phyloP scores from a whole-genome alignment of 2,888 invertebrate species.

The Polyommatus iphigenia region DNA sequence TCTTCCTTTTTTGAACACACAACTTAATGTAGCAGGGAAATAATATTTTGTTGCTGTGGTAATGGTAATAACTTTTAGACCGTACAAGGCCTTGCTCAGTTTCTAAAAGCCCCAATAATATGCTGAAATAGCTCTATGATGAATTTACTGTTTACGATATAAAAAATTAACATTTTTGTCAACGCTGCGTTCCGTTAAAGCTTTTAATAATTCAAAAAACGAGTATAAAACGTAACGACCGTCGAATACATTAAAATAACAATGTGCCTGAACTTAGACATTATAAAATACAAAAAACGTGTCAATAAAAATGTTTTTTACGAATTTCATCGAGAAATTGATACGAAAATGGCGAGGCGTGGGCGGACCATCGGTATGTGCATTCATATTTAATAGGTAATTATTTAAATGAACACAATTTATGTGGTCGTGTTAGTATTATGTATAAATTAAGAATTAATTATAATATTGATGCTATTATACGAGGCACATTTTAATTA shows the following conservation, averaged over 20 bases:
- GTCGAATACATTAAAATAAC: constrained; percentile 21
- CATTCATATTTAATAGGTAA: constrained; percentile 18
- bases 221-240: constrained; percentile 2
- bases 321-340: constrained; percentile 17
- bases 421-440: constrained; percentile 11
- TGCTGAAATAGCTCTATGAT: background rate
- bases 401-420: constrained; percentile 27
- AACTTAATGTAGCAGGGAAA: no score
- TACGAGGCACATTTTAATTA: constrained; percentile 5
- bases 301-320: constrained; percentile 26
- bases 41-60: no score
- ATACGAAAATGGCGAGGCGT: constrained; percentile 14
- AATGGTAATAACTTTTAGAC: no score
- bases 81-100: background rate
- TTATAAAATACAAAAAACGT: constrained; percentile 13
- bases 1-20: background rate
- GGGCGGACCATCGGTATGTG: constrained; percentile 26
- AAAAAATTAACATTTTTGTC: constrained; percentile 11
- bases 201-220: constrained; percentile 1
- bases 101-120: background rate
- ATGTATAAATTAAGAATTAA: constrained; percentile 12
- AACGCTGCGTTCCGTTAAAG: constrained; percentile 1
- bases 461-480: constrained; percentile 14
- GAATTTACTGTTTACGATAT: background rate
- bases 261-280: constrained; percentile 23